Evolutionary conservation across 35 echinoderm and acorn worm genomes (phyloP), one percentile per base, ranked within the genome.

Genomic region (Lytechinus pictus): DNA sequence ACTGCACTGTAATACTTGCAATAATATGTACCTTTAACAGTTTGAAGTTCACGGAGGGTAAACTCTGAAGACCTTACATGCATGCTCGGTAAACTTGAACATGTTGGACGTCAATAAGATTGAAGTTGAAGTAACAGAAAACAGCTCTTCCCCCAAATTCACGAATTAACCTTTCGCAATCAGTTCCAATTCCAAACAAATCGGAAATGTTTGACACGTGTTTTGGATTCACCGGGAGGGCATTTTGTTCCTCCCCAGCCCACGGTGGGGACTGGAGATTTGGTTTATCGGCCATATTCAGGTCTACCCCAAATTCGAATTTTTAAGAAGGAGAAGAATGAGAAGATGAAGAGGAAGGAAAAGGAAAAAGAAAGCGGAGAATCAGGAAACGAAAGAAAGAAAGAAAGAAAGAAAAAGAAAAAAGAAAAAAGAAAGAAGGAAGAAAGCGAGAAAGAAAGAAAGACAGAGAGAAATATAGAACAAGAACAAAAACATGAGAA

Each of bases 131-230:
- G 66, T 79, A 14, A 79, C 66, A 79, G 66, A 79, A 79, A 79
- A 79, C 16, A 79, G 66, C 66, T 79, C 66, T 79, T 79, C 66
- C 66, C 66, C 66, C 66, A 16, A 79, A 79, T 79, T 79, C 66
- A 79, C 66, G 66, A 79, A 79, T 79, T 79, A 79, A 79, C 66
- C 66, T 79, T 79, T 79, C 66, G n/a, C 66, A 79, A 79, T 79
- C 66, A 79, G 66, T 79, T 79, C 66, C 66, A 79, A 79, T 79
- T 79, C 66, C 66, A 79, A 79, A 79, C 66, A 16, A 79, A 79
- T 79, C 66, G 66, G 66, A 79, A 79, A 79, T 79, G 66, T 79
- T 79, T 79, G 66, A 79, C 66, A 79, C 66, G 66, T 79, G 66
- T 79, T 79, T 24, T 79, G n/a, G 21, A 79, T 79, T 79, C 66